Evolutionary conservation across 2,797 vertebrate genomes (phyloP), one percentile per base, ranked within the genome.

Genomic region (Dicrostonyx torquatus): DNA sequence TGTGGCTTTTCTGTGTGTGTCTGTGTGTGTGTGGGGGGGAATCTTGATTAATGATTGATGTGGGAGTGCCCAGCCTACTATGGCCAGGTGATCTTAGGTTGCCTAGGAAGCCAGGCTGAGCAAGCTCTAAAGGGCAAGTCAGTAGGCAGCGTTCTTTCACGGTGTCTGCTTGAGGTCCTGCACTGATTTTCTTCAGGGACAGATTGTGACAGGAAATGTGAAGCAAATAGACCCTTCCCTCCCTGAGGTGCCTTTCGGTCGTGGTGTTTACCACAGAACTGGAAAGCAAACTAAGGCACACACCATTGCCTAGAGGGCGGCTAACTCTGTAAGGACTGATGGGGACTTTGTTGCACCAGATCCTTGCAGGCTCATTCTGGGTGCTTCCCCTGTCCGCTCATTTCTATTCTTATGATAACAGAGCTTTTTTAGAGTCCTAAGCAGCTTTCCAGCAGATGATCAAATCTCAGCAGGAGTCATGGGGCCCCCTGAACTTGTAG

Each of bases 391-490:
- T 34, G 40, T 0, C n/a, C 22, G 1, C 68, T 73, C 26, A 24
- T 53, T 50, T 60, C 11, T 17, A 6, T 60, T 43, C 62, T 68
- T 60, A 45, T 78, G 66, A 86, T 37, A 77, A 55, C 5, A 9
- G 50, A 37, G 20, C n/a, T 79, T 40, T 62, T 13, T 50, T 75
- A 17, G 26, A 45, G 43, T 84, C 78, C 58, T 80, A 26, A 84
- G 75, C 84, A 29, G 85, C 73, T 85, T 85, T 85, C 58, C 62
- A 88, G 34, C 45, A 77, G 76, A 64, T 78, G 45, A 55, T 73
- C 1, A 3, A 8, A 87, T 3, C 17, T 13, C 8, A 77, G n/a
- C 7, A n/a, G 24, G 15, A 37, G 37, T n/a, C 4, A 1, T 58
- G 48, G 82, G 64, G 60, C 37, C 5, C 17, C 40, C 29, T 20